Evolutionary conservation across 2,888 invertebrate species (phyloP).

Genomic region (Eremobia ochroleuca): DNA sequence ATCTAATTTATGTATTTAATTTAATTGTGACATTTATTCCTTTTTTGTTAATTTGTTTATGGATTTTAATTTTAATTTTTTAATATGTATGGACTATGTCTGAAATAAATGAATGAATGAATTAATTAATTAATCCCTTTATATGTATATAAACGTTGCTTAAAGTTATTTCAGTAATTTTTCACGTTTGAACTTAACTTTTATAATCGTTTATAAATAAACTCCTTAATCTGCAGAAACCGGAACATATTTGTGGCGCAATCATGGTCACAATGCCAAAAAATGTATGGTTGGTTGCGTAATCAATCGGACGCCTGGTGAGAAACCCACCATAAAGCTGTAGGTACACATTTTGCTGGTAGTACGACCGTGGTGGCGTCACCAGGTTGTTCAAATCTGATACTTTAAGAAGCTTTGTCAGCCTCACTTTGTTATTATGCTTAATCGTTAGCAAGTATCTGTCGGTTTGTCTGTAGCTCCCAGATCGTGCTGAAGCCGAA

Average conservation of each 20-base stretch:
- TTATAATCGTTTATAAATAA: no score
- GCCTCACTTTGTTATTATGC: not conserved
- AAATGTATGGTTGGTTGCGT: not conserved
- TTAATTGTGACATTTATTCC: no score
- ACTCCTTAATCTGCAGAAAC: no score
- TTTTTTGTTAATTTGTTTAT: no score
- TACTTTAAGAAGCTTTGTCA: not conserved
- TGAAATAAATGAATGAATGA: no score
- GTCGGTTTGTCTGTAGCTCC: slow-evolving; percentile 7
- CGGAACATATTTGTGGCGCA: not conserved
- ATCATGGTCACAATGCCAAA: not conserved
- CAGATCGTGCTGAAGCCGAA: not conserved
- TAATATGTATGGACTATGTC: no score
- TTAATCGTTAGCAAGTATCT: not conserved
- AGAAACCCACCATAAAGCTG: not conserved
- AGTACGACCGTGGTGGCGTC: not conserved
- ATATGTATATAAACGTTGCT: no score
- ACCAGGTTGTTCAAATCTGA: not conserved
- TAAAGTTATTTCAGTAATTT: no score
- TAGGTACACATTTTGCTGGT: not conserved
- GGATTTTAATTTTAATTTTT: no score
- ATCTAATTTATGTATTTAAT: no score
- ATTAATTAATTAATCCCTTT: no score
- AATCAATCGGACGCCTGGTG: not conserved
- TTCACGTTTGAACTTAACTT: no score